phyloP scores from a whole-genome alignment of 2,797 vertebrate genomes.

The Saguinus oedipus region DNA sequence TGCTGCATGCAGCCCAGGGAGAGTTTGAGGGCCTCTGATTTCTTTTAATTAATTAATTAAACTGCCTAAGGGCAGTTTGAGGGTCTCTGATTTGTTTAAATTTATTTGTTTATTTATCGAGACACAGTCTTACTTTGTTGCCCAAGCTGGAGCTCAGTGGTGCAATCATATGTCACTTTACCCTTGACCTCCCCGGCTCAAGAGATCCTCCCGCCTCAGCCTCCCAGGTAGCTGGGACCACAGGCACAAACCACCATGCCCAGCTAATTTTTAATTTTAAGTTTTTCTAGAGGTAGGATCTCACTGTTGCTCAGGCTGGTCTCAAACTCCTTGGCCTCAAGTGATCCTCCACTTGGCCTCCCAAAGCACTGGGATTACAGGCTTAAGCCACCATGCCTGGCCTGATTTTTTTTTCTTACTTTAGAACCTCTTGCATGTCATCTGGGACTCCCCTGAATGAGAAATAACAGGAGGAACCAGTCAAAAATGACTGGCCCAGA shows the following conservation, averaged over 20 bases:
- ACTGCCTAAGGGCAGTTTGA: no score
- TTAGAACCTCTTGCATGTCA: neutral
- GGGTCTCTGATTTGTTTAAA: neutral
- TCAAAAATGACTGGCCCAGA: neutral
- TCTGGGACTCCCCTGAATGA: neutral
- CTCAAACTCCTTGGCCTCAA: neutral
- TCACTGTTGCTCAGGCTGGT: neutral
- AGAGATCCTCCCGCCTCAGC: neutral
- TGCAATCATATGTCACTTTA: neutral
- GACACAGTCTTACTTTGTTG: neutral
- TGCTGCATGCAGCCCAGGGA: accelerated
- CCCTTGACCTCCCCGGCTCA: neutral
- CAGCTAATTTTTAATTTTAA: neutral
- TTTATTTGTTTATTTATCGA: neutral
- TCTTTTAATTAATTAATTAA: neutral
- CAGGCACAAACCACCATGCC: neutral
- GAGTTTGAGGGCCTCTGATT: neutral
- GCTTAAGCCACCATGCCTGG: neutral
- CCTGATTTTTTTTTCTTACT: neutral
- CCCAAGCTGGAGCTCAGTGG: neutral
- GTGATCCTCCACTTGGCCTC: neutral
- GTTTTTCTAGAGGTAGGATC: neutral
- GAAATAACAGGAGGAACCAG: neutral
- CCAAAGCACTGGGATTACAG: neutral
- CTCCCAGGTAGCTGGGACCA: neutral